phyloP scores from a whole-genome alignment of 2,888 invertebrate genomes.

The Iphiclides podalirius region DNA sequence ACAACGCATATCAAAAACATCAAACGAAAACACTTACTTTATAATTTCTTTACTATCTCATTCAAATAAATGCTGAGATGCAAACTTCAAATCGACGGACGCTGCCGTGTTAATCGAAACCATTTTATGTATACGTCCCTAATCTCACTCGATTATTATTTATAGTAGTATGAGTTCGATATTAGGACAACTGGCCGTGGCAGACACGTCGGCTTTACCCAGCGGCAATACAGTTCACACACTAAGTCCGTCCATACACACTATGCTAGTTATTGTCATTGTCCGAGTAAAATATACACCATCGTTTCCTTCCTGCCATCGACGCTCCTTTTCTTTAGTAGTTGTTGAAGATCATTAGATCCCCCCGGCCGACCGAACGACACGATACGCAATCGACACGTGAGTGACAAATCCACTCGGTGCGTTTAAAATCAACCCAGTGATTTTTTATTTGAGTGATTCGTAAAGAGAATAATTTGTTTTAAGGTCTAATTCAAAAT shows the following conservation, averaged over 20 bases:
- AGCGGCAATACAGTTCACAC: conserved; percentile 37
- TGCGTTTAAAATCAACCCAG: conserved; percentile 4
- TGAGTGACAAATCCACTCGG: no score
- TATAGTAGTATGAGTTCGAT: neutral
- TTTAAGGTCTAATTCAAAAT: no score
- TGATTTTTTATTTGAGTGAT: neutral
- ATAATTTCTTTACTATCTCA: conserved; percentile 61
- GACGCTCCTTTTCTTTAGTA: conserved; percentile 40
- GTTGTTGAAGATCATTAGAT: conserved; percentile 29
- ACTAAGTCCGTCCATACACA: conserved; percentile 51
- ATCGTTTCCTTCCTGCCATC: conserved; percentile 49
- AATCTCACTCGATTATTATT: neutral
- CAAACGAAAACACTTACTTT: conserved; percentile 40
- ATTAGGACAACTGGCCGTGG: no score
- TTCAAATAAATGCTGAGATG: conserved; percentile 75
- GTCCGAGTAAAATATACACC: conserved; percentile 67
- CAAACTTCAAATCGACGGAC: conserved; percentile 54
- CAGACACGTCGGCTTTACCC: conserved; percentile 22
- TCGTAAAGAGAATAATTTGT: no score
- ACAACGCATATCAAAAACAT: conserved; percentile 21
- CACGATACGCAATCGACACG: neutral
- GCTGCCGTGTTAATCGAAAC: neutral
- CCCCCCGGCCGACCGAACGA: conserved; percentile 17
- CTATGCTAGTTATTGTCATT: conserved; percentile 63
- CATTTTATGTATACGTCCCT: neutral